A percentile compares a stretch with the other conserved stretches of the same genome.
Conservation (phyloP, 1,140 invertebrate genomes). For the Hycleus cichorii region DNA sequence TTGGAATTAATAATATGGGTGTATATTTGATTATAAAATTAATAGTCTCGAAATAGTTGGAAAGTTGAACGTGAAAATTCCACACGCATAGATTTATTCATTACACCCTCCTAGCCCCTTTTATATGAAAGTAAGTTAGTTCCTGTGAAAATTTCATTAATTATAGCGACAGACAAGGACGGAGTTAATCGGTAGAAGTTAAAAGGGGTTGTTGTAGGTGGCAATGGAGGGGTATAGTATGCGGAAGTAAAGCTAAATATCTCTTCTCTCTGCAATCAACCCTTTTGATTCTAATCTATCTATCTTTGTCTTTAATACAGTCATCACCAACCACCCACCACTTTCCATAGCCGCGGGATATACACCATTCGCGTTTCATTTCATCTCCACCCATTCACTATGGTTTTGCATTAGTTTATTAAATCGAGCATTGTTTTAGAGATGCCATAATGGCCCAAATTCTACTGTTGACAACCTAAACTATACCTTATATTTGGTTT, state of each 20-base stretch:
- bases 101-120: background rate
- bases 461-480: too few species aligned
- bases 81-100: constrained; percentile 17
- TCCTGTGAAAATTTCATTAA: constrained; percentile 28
- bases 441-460: constrained; percentile 9
- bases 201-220: background rate
- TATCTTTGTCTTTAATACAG: too few species aligned
- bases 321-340: background rate
- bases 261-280: background rate
- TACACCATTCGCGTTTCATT: constrained; percentile 35
- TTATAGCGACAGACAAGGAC: constrained; percentile 28
- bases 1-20: constrained; percentile 1
- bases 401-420: constrained; percentile 36
- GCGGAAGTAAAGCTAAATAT: constrained; percentile 17
- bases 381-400: constrained; percentile 33
- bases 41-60: constrained; percentile 13
- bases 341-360: constrained; percentile 23
- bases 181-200: constrained; percentile 18
- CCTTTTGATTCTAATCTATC: too few species aligned
- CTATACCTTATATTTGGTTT: too few species aligned
- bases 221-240: constrained; percentile 1
- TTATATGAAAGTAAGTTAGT: constrained; percentile 21
- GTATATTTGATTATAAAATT: constrained; percentile 10
- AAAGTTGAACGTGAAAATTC: constrained; percentile 13
- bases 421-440: constrained; percentile 33